Conservation (phyloP, 2,797 vertebrate species). For the Phoeniculus purpureus region DNA sequence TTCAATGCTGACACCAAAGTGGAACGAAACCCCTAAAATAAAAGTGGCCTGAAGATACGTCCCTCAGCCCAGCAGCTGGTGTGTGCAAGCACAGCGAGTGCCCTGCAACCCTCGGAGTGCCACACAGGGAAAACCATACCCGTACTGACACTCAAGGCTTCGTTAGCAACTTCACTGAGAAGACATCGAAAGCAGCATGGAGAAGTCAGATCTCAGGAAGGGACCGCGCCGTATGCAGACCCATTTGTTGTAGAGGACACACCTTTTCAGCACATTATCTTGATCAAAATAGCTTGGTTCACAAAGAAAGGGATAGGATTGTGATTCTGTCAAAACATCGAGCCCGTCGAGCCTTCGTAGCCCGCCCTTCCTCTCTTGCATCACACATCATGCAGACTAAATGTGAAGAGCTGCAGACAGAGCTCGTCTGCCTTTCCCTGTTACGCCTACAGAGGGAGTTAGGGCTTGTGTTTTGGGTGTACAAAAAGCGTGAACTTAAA, state of each 20-base stretch:
- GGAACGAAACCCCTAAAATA: neutral
- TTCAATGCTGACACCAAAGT: accelerated
- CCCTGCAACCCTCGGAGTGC: accelerated
- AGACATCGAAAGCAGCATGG: accelerated
- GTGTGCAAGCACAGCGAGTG: too few relatives aligned
- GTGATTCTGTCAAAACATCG: too few relatives aligned
- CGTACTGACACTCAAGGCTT: neutral
- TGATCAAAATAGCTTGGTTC: neutral
- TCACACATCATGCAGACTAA: neutral
- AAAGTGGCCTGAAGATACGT: accelerated
- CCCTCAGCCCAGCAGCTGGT: too few relatives aligned
- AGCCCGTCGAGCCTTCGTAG: neutral
- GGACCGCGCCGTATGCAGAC: neutral
- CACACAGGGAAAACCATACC: accelerated
- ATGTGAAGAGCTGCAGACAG: neutral
- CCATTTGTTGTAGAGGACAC: neutral
- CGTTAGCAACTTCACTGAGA: neutral
- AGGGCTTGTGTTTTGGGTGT: neutral
- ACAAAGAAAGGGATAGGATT: too few relatives aligned
- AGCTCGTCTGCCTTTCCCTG: neutral
- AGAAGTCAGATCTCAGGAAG: neutral
- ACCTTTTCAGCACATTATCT: neutral
- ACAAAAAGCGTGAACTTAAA: too few relatives aligned
- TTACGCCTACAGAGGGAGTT: constrained; percentile 1
- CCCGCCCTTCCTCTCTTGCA: neutral